Evolutionary conservation across 2,797 vertebrate species (phyloP).

Genomic region (Acrossocheilus wenchowensis): DNA sequence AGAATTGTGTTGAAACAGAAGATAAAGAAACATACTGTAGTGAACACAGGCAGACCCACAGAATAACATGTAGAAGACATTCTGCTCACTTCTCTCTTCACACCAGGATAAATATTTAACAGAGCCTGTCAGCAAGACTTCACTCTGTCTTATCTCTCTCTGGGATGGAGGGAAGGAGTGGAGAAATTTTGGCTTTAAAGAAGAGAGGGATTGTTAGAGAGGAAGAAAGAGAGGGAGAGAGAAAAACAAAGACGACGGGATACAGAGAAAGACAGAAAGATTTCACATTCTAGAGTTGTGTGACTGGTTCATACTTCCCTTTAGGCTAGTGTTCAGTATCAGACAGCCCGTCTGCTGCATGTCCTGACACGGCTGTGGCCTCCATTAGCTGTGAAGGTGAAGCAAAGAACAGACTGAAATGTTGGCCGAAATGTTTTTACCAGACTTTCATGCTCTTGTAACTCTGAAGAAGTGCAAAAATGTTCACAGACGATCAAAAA

Average conservation of each 20-base stretch:
- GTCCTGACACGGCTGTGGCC: conserved; percentile 43
- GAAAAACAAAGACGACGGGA: conserved; percentile 36
- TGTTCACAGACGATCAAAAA: background rate
- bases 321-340: conserved; percentile 22
- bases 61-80: conserved; percentile 73
- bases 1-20: conserved; percentile 46
- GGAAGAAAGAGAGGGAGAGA: conserved; percentile 51
- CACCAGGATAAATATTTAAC: conserved; percentile 82
- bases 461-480: background rate
- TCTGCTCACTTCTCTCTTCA: conserved; percentile 70
- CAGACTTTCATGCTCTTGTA: conserved; percentile 8
- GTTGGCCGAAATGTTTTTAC: conserved; percentile 21
- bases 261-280: conserved; percentile 46
- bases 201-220: conserved; percentile 23
- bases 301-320: conserved; percentile 31
- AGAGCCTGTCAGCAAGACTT: conserved; percentile 70
- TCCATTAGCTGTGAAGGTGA: conserved; percentile 38
- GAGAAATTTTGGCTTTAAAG: conserved; percentile 28
- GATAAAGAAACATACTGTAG: conserved; percentile 8
- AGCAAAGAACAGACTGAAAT: conserved; percentile 28
- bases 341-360: conserved; percentile 30
- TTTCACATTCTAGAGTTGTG: conserved; percentile 60
- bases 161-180: conserved; percentile 51
- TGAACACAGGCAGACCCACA: conserved; percentile 67
- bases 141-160: conserved; percentile 55